These are phyloP conservation scores for Pimpla rufipes DNA, from an alignment of 2,888 invertebrate species.

Conservation along the genomic window DNA sequence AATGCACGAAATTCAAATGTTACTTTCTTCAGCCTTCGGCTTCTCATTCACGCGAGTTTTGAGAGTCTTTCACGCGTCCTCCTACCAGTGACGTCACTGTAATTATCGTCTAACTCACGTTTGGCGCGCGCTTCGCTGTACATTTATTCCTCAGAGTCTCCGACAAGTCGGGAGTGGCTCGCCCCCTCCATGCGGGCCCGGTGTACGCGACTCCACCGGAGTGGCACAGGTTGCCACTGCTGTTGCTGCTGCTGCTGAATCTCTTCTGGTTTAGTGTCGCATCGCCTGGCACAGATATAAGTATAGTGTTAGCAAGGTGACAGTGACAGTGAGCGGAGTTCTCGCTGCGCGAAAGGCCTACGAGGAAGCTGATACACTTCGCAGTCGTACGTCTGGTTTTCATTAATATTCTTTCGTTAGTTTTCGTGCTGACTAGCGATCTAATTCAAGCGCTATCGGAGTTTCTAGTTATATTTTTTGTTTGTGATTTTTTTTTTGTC, in stretches of 20 bases:
- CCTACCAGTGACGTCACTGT: slow-evolving; percentile 62
- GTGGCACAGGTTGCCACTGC: background rate
- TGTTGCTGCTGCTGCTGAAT: background rate
- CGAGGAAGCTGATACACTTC: background rate
- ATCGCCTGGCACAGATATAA: background rate
- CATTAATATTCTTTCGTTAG: background rate
- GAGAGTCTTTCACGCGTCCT: background rate
- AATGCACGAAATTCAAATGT: no score
- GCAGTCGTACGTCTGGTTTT: background rate
- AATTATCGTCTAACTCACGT: slow-evolving; percentile 48
- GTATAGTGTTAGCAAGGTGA: slow-evolving; percentile 24
- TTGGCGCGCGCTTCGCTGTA: slow-evolving; percentile 19
- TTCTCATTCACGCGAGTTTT: no score
- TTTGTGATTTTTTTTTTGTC: background rate
- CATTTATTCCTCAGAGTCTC: background rate
- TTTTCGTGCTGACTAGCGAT: background rate
- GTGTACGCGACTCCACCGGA: background rate
- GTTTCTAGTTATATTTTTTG: background rate
- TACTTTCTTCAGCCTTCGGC: slow-evolving; percentile 14
- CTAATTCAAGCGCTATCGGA: background rate
- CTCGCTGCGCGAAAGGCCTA: background rate
- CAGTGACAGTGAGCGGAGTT: slow-evolving; percentile 52
- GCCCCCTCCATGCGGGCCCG: background rate
- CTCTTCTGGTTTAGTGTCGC: slow-evolving; percentile 47
- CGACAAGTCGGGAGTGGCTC: slow-evolving; percentile 31